Conservation (phyloP, 2,888 invertebrate genomes). For the Synanthedon formicaeformis region DNA sequence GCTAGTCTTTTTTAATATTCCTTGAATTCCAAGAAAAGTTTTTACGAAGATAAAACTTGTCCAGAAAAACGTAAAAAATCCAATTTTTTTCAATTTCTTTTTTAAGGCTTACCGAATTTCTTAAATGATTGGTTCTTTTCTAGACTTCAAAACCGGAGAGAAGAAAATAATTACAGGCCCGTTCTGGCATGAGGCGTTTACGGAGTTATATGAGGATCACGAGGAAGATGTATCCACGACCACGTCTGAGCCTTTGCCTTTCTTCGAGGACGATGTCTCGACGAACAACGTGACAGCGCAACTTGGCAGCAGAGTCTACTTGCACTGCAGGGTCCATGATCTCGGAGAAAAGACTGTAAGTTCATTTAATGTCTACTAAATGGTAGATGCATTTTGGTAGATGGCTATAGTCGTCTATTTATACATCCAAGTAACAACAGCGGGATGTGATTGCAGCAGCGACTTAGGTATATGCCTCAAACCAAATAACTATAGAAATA, state of each 20-base stretch:
- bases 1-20: too few species aligned
- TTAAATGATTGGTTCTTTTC: conserved; percentile 2
- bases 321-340: conserved; percentile 77
- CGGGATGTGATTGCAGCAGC: too few species aligned
- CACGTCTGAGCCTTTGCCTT: conserved; percentile 78
- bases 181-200: conserved; percentile 60
- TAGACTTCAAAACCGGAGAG: conserved; percentile 61
- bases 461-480: too few species aligned
- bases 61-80: background rate
- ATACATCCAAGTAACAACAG: too few species aligned
- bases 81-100: background rate
- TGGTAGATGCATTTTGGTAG: too few species aligned
- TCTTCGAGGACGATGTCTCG: conserved; percentile 76
- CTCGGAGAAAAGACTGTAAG: conserved; percentile 77
- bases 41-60: too few species aligned
- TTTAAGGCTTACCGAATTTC: too few species aligned
- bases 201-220: conserved; percentile 49
- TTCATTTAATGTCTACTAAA: conserved; percentile 3
- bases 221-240: conserved; percentile 64
- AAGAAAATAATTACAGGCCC: conserved; percentile 50
- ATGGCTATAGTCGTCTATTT: too few species aligned
- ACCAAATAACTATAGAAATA: too few species aligned
- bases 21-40: too few species aligned
- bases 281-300: conserved; percentile 79
- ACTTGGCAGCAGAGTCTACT: conserved; percentile 72